Evolutionary conservation across 2,113 vertebrate species (phyloP), one percentile per base, ranked within the genome.

Genomic region (Antennarius striatus): DNA sequence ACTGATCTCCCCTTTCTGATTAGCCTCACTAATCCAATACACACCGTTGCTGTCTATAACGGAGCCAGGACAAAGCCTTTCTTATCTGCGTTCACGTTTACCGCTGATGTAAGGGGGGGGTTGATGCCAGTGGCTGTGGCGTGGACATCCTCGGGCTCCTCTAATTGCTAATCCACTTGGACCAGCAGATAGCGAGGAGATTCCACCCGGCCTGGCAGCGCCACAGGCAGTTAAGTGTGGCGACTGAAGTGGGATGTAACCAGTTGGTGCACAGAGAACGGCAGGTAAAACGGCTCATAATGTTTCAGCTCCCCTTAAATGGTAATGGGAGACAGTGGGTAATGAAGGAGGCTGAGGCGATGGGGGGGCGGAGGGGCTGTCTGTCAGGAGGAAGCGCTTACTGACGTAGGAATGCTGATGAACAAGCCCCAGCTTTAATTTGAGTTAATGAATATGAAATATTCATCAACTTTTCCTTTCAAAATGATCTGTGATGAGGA

Each of bases 1-100:
- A 82, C 87, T 90, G 90, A 93, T 93, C 87, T 84, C 68, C 57
- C 58, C 22, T 36, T 53, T 76, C 75, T 84, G 92, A 93, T 93
- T 90, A 93, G 83, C 82, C 15, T 11, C 68, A 54, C 78, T 90
- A 90, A 92, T 90, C 87, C 84, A 88, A 92, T 87, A 86, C 70
- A 76, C 83, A 78, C 79, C 87, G 89, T 85, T 84, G 82, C 75
- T 72, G 79, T 89, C 86, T 73, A 82, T 89, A 68, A 88, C 85
- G 77, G 75, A 86, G 79, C 64, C 85, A 83, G 62, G 22, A 22
- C 22, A 22, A 22, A 22, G 55, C 61, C 16, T 46, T 4, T 53
- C 65, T 91, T 90, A 89, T 93, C 88, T 68, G 72, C 54, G 64
- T 40, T 84, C 87, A 84, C 88, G 78, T 71, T 87, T 76, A 83